phyloP scores from a whole-genome alignment of 2,113 vertebrate species.

The Takifugu bimaculatus region DNA sequence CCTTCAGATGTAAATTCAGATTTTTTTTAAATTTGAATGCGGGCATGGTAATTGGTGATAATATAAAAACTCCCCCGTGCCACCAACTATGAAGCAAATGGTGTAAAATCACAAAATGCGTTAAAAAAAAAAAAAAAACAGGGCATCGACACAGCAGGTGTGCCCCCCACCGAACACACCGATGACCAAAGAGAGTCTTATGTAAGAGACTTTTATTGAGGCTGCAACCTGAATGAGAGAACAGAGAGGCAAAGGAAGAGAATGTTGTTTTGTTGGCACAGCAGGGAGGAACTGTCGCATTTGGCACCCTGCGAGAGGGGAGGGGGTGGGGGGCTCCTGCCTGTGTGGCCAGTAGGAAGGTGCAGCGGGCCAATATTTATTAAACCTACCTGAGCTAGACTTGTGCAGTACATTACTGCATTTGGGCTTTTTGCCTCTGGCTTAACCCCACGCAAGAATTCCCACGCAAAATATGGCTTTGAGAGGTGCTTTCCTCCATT shows the following conservation, averaged over 20 bases:
- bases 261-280: conserved; percentile 30
- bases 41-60: no score
- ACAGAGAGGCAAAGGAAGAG: conserved; percentile 18
- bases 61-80: no score
- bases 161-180: background rate
- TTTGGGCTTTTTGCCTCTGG: conserved; percentile 1
- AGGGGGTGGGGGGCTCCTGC: conserved; percentile 2
- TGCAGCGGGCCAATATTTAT: conserved; percentile 39
- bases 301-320: conserved; percentile 18
- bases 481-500: background rate
- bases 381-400: conserved; percentile 40
- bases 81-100: background rate
- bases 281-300: conserved; percentile 18
- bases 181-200: conserved; percentile 19
- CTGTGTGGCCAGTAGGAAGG: conserved; percentile 34
- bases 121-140: background rate
- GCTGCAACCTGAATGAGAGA: conserved; percentile 37
- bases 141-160: background rate
- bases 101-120: background rate
- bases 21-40: no score
- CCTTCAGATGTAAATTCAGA: no score
- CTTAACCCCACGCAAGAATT: background rate
- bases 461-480: conserved; percentile 8
- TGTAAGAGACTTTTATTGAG: conserved; percentile 15
- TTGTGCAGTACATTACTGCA: conserved; percentile 23